Percentiles rank a stretch among this genome's conserved stretches.
These are phyloP conservation scores for Polypterus senegalus DNA, from an alignment of 2,113 vertebrate species.

Conservation along the genomic window DNA sequence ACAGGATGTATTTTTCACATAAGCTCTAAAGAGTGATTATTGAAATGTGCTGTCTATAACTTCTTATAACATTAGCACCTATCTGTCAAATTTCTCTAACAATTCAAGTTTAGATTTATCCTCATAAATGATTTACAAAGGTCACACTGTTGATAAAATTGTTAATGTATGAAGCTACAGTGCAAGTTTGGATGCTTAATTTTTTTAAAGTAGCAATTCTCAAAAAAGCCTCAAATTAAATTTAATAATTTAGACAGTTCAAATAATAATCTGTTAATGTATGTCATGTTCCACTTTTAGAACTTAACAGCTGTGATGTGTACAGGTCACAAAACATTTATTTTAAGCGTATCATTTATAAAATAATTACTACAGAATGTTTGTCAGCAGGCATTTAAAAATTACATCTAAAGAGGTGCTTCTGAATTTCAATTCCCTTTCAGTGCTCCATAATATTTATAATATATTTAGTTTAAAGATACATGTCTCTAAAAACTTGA, in stretches of 20 bases:
- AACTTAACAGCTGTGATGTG: constrained; percentile 8
- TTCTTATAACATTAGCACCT: too few relatives aligned
- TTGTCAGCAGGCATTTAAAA: constrained; percentile 12
- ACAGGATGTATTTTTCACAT: too few relatives aligned
- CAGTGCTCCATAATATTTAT: constrained; percentile 5
- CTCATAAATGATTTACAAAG: background rate
- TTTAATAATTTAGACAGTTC: constrained; percentile 9
- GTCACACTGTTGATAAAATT: background rate
- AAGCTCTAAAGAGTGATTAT: too few relatives aligned
- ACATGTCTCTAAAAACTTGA: constrained; percentile 1
- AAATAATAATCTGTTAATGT: constrained; percentile 14
- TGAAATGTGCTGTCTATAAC: too few relatives aligned
- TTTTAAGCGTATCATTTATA: constrained; percentile 13
- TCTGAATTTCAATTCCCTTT: constrained; percentile 12
- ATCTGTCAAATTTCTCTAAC: too few relatives aligned
- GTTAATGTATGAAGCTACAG: background rate
- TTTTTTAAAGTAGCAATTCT: background rate
- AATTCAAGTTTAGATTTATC: background rate
- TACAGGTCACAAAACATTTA: constrained; percentile 15
- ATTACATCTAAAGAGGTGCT: background rate
- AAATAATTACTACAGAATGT: constrained; percentile 14
- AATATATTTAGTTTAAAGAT: constrained; percentile 2
- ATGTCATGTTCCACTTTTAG: constrained; percentile 13
- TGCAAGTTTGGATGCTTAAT: constrained; percentile 1
- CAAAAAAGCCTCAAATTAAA: background rate